Conservation (phyloP, 30 jellyfish, hydroid and myxozoan species). For the Cassiopea andromeda region DNA sequence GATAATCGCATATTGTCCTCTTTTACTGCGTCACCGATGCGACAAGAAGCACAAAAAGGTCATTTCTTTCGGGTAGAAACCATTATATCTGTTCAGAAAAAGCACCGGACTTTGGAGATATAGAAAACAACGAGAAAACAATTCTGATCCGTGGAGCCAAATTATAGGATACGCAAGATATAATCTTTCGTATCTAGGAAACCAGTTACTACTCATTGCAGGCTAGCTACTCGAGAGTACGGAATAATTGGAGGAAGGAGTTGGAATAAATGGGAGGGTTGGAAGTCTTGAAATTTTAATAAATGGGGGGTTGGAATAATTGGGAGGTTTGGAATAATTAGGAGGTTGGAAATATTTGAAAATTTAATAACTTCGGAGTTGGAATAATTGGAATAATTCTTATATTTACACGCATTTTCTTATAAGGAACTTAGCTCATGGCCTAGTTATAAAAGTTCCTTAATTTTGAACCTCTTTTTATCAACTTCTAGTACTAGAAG, state of each 20-base stretch:
- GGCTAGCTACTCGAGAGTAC: background rate
- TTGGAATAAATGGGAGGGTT: too few species aligned
- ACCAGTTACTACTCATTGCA: background rate
- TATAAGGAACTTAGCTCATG: too few species aligned
- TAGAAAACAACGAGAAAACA: background rate
- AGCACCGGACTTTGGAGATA: background rate
- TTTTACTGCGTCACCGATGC: slow-evolving; percentile 29
- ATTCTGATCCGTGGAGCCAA: background rate
- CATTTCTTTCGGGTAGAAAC: background rate
- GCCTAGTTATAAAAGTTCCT: too few species aligned
- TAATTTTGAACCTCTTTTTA: too few species aligned
- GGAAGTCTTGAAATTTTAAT: too few species aligned
- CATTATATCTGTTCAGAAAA: background rate
- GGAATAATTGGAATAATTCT: too few species aligned
- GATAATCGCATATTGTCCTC: slow-evolving; percentile 24
- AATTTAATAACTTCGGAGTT: too few species aligned
- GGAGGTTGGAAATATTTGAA: too few species aligned
- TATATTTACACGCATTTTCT: too few species aligned
- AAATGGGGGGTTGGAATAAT: too few species aligned
- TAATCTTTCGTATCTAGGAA: background rate
- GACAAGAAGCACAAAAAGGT: slow-evolving; percentile 12
- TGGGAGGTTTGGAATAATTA: too few species aligned
- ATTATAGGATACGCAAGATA: background rate
- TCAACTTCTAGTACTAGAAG: too few species aligned
- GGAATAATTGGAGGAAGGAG: background rate